phyloP scores from a whole-genome alignment of 2,113 vertebrate genomes.

The Tragelaphus strepsiceros region DNA sequence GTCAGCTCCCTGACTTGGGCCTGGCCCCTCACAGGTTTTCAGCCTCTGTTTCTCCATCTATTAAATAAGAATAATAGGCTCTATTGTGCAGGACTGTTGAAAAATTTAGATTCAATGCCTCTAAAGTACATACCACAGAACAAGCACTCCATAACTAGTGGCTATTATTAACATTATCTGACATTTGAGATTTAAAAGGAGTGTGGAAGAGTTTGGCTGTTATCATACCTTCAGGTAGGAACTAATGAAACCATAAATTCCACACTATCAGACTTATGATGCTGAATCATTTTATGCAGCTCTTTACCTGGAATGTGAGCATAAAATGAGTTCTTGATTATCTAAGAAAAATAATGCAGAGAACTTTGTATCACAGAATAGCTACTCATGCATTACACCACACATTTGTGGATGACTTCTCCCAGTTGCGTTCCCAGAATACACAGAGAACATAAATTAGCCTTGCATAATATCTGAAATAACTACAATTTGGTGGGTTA shows the following conservation, averaged over 20 bases:
- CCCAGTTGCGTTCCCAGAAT: background rate
- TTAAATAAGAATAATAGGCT: background rate
- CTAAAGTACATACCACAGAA: rapidly evolving
- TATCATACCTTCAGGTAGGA: background rate
- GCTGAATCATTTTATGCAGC: background rate
- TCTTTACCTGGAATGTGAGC: background rate
- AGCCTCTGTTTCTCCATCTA: background rate
- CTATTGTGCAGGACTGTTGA: rapidly evolving
- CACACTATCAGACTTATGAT: background rate
- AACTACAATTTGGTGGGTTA: too few relatives aligned
- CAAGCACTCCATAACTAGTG: background rate
- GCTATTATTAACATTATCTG: background rate
- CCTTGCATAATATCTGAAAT: background rate
- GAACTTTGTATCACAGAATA: background rate
- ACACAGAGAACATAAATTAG: background rate
- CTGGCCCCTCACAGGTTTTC: background rate
- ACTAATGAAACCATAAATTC: background rate
- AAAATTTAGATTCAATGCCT: background rate
- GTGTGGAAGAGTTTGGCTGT: background rate
- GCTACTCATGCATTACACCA: background rate
- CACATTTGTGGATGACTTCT: background rate
- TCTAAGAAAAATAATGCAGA: background rate
- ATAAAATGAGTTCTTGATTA: background rate
- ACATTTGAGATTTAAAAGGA: background rate
- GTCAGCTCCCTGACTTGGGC: background rate